Evolutionary conservation across 2,888 invertebrate species (phyloP).

Genomic region (Mimumesa dahlbomi): DNA sequence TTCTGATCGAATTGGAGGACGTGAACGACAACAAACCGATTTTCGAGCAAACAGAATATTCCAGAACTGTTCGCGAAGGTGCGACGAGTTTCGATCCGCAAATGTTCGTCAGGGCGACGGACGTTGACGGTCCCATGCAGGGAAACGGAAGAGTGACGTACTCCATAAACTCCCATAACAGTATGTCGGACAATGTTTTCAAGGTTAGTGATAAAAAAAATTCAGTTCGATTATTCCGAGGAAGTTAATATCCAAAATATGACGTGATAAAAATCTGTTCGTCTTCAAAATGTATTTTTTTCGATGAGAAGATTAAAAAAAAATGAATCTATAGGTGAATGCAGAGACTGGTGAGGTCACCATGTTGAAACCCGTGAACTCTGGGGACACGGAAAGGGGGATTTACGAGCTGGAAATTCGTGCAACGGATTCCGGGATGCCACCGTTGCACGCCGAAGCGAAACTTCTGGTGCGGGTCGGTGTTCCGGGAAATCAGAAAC

Average conservation of each 20-base stretch:
- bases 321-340: slow-evolving; percentile 81
- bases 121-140: slow-evolving; percentile 87
- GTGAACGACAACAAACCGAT: slow-evolving; percentile 89
- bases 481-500: slow-evolving; percentile 90
- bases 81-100: slow-evolving; percentile 90
- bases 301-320: too few species aligned
- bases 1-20: slow-evolving; percentile 87
- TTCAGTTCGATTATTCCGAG: not conserved
- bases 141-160: slow-evolving; percentile 87
- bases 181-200: slow-evolving; percentile 83
- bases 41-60: slow-evolving; percentile 87
- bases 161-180: slow-evolving; percentile 86
- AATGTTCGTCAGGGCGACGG: slow-evolving; percentile 88
- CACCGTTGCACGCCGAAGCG: slow-evolving; percentile 85
- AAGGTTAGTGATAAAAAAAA: slow-evolving; percentile 64
- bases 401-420: slow-evolving; percentile 86
- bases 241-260: not conserved
- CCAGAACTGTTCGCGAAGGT: slow-evolving; percentile 89
- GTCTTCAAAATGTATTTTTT: too few species aligned
- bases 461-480: slow-evolving; percentile 88
- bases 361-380: slow-evolving; percentile 84
- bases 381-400: slow-evolving; percentile 88
- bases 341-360: slow-evolving; percentile 87
- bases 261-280: too few species aligned
- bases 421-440: slow-evolving; percentile 87